Conservation (phyloP, 2,113 vertebrate genomes). For the Myotis yumanensis region DNA sequence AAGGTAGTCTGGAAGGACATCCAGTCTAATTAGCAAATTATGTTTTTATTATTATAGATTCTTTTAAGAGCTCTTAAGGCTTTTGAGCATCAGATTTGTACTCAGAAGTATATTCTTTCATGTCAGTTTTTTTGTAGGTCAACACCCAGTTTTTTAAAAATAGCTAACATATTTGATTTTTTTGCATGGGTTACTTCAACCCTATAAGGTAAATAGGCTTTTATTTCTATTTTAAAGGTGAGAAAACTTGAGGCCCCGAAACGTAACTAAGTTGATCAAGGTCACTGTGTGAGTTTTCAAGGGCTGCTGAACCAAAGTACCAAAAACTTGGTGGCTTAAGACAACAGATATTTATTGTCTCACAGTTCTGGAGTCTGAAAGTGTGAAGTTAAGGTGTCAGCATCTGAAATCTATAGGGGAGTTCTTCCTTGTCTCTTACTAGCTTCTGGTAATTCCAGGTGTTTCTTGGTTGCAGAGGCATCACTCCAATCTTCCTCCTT, state of each 20-base stretch:
- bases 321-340: background rate
- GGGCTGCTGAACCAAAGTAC: background rate
- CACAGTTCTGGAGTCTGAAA: background rate
- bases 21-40: no score
- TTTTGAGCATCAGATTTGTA: background rate
- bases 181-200: background rate
- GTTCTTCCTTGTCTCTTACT: background rate
- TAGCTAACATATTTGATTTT: background rate
- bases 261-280: background rate
- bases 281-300: background rate
- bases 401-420: background rate
- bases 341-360: background rate
- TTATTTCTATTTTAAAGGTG: conserved; percentile 37
- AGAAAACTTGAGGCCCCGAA: background rate
- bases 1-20: no score
- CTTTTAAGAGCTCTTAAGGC: background rate
- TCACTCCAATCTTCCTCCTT: background rate
- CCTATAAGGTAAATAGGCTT: background rate
- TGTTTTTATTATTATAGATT: background rate
- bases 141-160: conserved; percentile 3
- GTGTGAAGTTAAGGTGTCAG: background rate
- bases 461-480: background rate
- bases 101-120: conserved; percentile 22
- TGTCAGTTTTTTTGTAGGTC: background rate
- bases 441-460: background rate